Conservation (phyloP, 2,888 invertebrate genomes). For the Chrysotoxum bicinctum region DNA sequence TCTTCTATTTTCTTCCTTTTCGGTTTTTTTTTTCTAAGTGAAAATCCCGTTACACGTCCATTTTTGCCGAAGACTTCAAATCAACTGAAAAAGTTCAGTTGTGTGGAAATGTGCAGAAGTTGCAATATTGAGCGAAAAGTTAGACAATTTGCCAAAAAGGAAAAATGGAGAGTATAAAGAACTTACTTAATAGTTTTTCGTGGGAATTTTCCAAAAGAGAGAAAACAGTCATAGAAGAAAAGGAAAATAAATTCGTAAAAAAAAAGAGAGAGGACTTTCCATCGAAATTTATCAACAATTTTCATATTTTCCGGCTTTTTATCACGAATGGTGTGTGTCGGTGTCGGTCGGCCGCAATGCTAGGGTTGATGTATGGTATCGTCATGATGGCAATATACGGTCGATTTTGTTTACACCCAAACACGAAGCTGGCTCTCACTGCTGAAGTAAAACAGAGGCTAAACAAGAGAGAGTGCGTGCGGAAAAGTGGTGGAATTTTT, state of each 20-base stretch:
- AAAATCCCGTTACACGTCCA: conserved; percentile 71
- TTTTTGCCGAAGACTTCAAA: conserved; percentile 68
- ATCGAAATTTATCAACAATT: conserved; percentile 48
- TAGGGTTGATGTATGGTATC: background rate
- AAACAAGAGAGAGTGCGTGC: conserved; percentile 20
- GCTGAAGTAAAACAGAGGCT: background rate
- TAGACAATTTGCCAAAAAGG: conserved; percentile 53
- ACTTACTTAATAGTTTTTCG: background rate
- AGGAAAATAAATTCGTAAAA: conserved; percentile 6
- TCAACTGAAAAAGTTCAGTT: conserved; percentile 60
- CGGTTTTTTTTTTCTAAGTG: conserved; percentile 17
- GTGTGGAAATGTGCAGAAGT: conserved; percentile 64
- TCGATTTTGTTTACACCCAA: conserved; percentile 71
- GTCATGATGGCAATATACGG: conserved; percentile 35
- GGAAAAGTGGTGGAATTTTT: conserved; percentile 14
- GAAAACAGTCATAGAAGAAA: background rate
- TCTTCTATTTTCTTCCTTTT: conserved; percentile 15
- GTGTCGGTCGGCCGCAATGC: background rate
- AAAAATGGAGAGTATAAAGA: background rate
- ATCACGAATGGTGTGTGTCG: conserved; percentile 41
- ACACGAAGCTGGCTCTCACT: conserved; percentile 9
- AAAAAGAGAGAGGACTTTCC: conserved; percentile 26
- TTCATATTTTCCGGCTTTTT: conserved; percentile 66
- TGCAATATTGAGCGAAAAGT: conserved; percentile 50
- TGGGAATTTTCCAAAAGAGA: conserved; percentile 50